Evolutionary conservation across 2,888 invertebrate genomes (phyloP).

Genomic region (Tachina grossa): DNA sequence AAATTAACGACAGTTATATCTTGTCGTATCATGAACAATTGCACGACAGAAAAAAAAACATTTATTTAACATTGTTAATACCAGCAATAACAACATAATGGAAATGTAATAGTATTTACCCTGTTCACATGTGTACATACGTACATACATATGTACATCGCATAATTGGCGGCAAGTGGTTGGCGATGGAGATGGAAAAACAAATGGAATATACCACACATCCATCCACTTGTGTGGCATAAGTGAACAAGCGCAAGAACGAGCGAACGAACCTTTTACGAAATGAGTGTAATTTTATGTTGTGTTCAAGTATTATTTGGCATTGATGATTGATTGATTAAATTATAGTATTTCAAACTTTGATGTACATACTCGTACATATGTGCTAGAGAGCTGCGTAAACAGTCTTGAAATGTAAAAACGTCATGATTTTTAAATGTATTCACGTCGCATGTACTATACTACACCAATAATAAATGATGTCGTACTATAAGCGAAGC

Average conservation of each 20-base stretch:
- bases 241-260: constrained; percentile 11
- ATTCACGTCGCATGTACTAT: no score
- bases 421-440: no score
- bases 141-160: not conserved
- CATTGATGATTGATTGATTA: constrained; percentile 65
- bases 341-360: constrained; percentile 64
- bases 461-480: no score
- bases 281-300: constrained; percentile 43
- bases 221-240: constrained; percentile 53
- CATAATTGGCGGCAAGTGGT: constrained; percentile 22
- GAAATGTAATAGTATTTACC: constrained; percentile 38
- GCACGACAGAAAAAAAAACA: constrained; percentile 24
- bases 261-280: not conserved
- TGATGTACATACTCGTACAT: not conserved
- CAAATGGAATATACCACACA: constrained; percentile 41
- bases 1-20: constrained; percentile 17
- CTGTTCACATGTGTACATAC: constrained; percentile 58
- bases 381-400: no score
- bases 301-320: constrained; percentile 52
- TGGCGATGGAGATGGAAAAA: constrained; percentile 19
- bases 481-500: no score
- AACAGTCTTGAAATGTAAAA: no score
- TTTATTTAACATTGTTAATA: constrained; percentile 50
- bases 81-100: not conserved
- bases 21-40: constrained; percentile 49